Base-by-base conservation (phyloP, 2,113 vertebrate species). In the Saimiri boliviensis region DNA sequence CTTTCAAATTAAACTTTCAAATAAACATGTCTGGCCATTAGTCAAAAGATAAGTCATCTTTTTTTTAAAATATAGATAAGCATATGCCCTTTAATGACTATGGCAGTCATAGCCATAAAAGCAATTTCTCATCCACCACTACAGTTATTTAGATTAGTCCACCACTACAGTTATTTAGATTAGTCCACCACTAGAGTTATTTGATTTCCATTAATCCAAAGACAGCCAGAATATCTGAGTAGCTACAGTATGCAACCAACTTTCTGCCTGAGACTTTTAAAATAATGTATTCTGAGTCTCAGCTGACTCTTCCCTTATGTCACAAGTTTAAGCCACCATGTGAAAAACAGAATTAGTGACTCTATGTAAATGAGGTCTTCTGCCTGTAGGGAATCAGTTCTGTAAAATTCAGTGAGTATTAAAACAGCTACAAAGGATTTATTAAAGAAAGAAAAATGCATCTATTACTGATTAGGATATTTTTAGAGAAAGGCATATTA, bases 141-240 rank as follows among this genome's bases (percentile, higher is more conserved):
- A 20, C 6, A 70, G 21, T 56, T 86, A 76, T 86, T 80, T 93
- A n/a, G n/a, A n/a, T n/a, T 80, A 47, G 47, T 79, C 32, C 13
- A 74, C 49, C 27, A 25, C 70, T 86, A 20, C 6, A 70, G 35
- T 95, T 92, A 82, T 49, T 88, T 86, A 93, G 71, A 95, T 93
- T 84, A 86, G 47, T 79, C 32, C 13, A 74, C 49, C 27, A 25
- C 70, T 86, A 20, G 5, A 70, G 21, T 56, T 86, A 76, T 86
- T 80, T 93, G 40, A 96, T 97, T 95, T 91, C 9, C 32, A 40
- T 93, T 83, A 47, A 83, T 93, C 47, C 93, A 74, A 82, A 79
- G 30, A 89, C 93, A 12, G 85, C 45, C 9, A 94, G 27, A 86
- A 93, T 23, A 76, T n/a, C 35, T 12, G 52, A 94, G 30, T 94